Percentiles rank a stretch among this genome's conserved stretches.
Evolutionary conservation across 2,797 vertebrate genomes (phyloP).

Genomic region (Eulemur mongoz): DNA sequence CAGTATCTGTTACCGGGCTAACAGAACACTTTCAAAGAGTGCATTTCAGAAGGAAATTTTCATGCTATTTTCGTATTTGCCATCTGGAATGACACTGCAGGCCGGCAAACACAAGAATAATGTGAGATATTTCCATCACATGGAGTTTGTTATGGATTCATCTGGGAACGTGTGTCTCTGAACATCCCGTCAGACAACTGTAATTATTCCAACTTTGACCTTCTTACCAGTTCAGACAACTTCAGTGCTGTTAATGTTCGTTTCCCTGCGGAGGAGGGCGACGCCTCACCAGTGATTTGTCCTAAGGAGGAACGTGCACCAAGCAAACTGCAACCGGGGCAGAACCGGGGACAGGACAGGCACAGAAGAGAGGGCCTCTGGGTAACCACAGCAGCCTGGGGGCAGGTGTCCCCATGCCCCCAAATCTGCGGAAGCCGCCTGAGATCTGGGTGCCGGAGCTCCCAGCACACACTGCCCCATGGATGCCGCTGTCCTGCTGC

Average conservation of each 20-base stretch:
- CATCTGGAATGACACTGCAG: conserved; percentile 84
- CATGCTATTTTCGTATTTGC: conserved; percentile 82
- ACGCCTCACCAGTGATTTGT: rapidly evolving
- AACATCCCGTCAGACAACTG: conserved; percentile 63
- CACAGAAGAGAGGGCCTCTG: not conserved
- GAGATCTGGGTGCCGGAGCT: not conserved
- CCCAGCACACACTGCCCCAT: not conserved
- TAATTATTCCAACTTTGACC: conserved; percentile 73
- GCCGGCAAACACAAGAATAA: conserved; percentile 79
- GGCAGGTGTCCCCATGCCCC: not conserved
- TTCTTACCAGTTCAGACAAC: conserved; percentile 55
- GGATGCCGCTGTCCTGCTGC: rapidly evolving
- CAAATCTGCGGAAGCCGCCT: not conserved
- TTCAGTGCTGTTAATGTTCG: not conserved
- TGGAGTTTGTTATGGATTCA: conserved; percentile 68
- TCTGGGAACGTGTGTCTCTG: conserved; percentile 69
- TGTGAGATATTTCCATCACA: conserved; percentile 77
- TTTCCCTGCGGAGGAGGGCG: not conserved
- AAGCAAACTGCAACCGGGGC: not conserved
- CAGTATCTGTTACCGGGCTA: conserved; percentile 66
- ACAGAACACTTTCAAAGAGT: conserved; percentile 68
- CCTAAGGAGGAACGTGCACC: not conserved
- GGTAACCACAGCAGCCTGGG: not conserved
- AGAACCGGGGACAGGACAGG: not conserved
- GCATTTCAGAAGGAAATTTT: conserved; percentile 76